Percentiles rank a stretch among this genome's conserved stretches.
Conservation (phyloP, 1,140 invertebrate genomes). For the Anadara kagoshimensis region DNA sequence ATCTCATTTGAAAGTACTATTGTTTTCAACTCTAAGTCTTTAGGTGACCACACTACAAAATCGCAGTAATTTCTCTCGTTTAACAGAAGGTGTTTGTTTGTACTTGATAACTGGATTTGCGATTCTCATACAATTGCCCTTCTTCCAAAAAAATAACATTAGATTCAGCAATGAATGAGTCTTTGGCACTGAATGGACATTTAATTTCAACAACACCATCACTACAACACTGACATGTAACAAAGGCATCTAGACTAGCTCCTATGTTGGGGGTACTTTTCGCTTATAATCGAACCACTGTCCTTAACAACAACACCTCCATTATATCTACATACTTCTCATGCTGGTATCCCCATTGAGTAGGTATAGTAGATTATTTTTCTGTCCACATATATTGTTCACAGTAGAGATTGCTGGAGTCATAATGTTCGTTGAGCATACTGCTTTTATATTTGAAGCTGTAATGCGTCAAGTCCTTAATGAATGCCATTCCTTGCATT, state of each 20-base stretch:
- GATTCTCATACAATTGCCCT: constrained; percentile 29
- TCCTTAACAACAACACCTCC: background rate
- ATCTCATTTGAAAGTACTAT: background rate
- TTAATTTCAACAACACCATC: constrained; percentile 34
- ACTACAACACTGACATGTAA: constrained; percentile 28
- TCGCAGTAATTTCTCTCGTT: constrained; percentile 29
- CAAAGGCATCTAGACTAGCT: background rate
- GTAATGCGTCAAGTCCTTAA: constrained; percentile 40
- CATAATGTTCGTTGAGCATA: constrained; percentile 15
- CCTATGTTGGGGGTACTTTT: constrained; percentile 25
- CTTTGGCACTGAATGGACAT: constrained; percentile 24
- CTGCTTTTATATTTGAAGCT: constrained; percentile 26
- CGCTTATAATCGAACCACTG: constrained; percentile 7
- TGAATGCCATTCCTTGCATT: constrained; percentile 31
- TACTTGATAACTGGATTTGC: constrained; percentile 35
- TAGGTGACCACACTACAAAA: constrained; percentile 50
- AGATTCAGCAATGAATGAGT: constrained; percentile 10
- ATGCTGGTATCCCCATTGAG: constrained; percentile 40
- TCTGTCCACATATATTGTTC: background rate
- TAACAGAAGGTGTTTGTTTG: constrained; percentile 41
- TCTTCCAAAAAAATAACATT: constrained; percentile 14
- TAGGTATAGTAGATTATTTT: constrained; percentile 31
- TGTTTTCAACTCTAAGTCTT: too few species aligned
- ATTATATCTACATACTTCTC: constrained; percentile 11
- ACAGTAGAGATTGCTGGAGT: constrained; percentile 21